These are phyloP conservation scores for Anguilla rostrata DNA, from an alignment of 2,113 vertebrate genomes.

Conservation along the genomic window DNA sequence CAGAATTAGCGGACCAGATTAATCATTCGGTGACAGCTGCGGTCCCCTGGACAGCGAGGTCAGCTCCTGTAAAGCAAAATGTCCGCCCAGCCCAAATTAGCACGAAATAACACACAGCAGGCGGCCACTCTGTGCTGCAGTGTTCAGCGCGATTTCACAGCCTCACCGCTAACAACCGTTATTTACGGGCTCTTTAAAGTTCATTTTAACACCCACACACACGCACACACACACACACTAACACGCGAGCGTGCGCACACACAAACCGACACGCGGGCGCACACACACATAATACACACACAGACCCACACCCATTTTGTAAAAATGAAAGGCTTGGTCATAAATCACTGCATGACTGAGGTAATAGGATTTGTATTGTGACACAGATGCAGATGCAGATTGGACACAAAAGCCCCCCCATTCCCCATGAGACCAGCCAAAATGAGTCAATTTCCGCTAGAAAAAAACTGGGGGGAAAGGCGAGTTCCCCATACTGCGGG, in stretches of 20 bases:
- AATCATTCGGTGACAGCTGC: neutral
- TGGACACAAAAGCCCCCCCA: neutral
- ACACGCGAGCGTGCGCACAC: too few relatives aligned
- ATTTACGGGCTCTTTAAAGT: neutral
- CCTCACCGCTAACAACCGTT: neutral
- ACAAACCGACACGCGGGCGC: too few relatives aligned
- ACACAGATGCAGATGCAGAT: neutral
- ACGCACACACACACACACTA: too few relatives aligned
- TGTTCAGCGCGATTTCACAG: neutral
- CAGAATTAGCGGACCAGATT: neutral
- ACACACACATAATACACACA: too few relatives aligned
- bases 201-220: neutral
- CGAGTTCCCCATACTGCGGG: too few relatives aligned
- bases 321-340: neutral
- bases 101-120: neutral
- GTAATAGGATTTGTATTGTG: neutral
- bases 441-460: neutral
- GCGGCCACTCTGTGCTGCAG: too few relatives aligned
- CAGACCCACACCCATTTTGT: neutral
- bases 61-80: neutral
- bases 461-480: too few relatives aligned
- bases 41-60: neutral
- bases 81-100: neutral
- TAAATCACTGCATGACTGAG: constrained; percentile 6
- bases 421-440: neutral